phyloP scores from a whole-genome alignment of 2,113 vertebrate species.

The Brevimyrus niger region DNA sequence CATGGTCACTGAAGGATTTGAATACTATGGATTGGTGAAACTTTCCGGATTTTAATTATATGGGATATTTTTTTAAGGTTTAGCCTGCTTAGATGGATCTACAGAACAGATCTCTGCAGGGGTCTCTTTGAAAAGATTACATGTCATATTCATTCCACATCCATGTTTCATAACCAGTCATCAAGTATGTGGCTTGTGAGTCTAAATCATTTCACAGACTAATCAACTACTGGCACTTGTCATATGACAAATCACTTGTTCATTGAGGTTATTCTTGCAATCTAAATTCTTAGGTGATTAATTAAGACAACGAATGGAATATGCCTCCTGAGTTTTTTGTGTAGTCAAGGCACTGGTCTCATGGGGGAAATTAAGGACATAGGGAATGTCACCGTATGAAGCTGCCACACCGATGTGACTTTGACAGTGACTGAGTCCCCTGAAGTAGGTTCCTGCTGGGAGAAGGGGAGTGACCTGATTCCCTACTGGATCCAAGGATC shows the following conservation, averaged over 20 bases:
- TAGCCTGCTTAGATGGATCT: not conserved
- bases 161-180: not conserved
- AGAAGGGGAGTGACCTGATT: constrained; percentile 28
- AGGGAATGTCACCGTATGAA: constrained; percentile 23
- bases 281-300: not conserved
- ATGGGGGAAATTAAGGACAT: not conserved
- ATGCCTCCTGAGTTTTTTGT: not conserved
- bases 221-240: not conserved
- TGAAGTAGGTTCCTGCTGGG: constrained; percentile 21
- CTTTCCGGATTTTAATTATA: not conserved
- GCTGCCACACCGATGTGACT: not conserved
- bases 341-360: not conserved
- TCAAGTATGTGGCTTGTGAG: not conserved
- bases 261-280: not conserved
- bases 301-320: not conserved
- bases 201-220: not conserved
- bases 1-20: not conserved
- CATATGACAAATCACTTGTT: not conserved
- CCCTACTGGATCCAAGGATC: constrained; percentile 24
- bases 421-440: not conserved
- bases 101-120: not conserved
- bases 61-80: not conserved
- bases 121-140: not conserved
- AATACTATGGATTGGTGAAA: not conserved
- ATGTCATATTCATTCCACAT: not conserved